Evolutionary conservation across 1,140 invertebrate species (phyloP), one percentile per base, ranked within the genome.

Genomic region (Zaprionus inermis): DNA sequence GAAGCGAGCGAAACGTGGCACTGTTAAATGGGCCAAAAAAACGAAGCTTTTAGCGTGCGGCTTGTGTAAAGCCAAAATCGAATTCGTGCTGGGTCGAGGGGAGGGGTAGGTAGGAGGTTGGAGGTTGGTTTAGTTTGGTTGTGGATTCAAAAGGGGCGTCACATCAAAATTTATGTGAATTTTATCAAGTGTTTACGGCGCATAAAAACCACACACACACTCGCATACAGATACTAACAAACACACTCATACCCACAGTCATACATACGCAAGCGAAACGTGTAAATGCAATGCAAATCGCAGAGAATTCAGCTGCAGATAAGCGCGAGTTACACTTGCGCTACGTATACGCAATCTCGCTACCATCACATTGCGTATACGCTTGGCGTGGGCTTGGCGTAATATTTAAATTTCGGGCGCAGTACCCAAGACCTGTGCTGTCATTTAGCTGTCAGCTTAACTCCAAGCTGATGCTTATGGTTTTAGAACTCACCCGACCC

Each of bases 151-250:
- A 49, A 49, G 44, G 44, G 44, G 44, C 20, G 10, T 49, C 46
- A 60, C 41, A 73, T 89, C 78, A 84, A 88, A 85, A 88, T 88
- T 89, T 89, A 88, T 88, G 78, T 78, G 71, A 90, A 68, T 88
- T 89, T 84, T 89, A 88, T 84, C 84, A 89, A 89, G 80, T 88
- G 85, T 90, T 89, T 88, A 84, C 83, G 81, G 69, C 65, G 83
- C 84, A 88, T 72, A 72, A 84, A 84, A 89, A 80, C 67, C 32
- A 18, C 54, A 64, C 36, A 46, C 32, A 54, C 59, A 56, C 28
- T 36, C 30, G 57, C 4, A 16, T n/a, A 14, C n/a, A n/a, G n/a
- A n/a, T n/a, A n/a, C 36, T n/a, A 5, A 38, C 36, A 18, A 46
- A 14, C 10, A 20, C 16, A 28, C 57, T 46, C 59, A 57, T 28